phyloP scores from a whole-genome alignment of 2,797 vertebrate species.

The Cygnus olor region DNA sequence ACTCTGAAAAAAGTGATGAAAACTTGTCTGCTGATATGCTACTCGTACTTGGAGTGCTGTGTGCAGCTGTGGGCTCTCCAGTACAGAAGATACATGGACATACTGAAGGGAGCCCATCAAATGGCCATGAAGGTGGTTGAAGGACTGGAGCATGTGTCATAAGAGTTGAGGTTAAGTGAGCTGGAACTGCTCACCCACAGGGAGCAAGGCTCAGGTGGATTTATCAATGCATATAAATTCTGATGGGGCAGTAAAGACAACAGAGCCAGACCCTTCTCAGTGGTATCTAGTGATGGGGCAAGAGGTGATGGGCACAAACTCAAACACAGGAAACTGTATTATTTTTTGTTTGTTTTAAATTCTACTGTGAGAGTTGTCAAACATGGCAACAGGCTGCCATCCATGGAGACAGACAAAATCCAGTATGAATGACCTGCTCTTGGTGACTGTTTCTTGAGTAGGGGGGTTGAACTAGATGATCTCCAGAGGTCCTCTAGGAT shows the following conservation, averaged over 20 bases:
- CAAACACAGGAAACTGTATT: neutral
- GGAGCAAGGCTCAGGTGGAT: neutral
- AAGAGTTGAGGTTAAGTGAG: neutral
- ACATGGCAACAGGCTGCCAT: accelerated
- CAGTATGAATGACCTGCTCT: too few relatives aligned
- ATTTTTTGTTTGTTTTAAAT: neutral
- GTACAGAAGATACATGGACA: neutral
- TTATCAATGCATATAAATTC: neutral
- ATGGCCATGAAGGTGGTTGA: neutral
- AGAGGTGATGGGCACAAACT: neutral
- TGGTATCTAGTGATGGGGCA: neutral
- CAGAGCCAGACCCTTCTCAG: neutral
- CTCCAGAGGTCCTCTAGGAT: neutral
- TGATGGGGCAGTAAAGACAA: neutral
- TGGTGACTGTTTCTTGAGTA: neutral
- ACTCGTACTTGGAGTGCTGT: neutral
- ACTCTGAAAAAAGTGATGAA: neutral
- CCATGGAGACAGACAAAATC: neutral
- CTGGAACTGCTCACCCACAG: neutral
- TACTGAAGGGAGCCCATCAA: neutral
- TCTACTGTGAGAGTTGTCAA: neutral
- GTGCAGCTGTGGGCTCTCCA: neutral
- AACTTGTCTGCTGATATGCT: neutral
- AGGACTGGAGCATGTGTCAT: neutral
- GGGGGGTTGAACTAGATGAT: neutral